Percentiles rank a stretch among this genome's conserved stretches.
Evolutionary conservation across 2,113 vertebrate species (phyloP).

Genomic region (Phyllostomus hastatus): DNA sequence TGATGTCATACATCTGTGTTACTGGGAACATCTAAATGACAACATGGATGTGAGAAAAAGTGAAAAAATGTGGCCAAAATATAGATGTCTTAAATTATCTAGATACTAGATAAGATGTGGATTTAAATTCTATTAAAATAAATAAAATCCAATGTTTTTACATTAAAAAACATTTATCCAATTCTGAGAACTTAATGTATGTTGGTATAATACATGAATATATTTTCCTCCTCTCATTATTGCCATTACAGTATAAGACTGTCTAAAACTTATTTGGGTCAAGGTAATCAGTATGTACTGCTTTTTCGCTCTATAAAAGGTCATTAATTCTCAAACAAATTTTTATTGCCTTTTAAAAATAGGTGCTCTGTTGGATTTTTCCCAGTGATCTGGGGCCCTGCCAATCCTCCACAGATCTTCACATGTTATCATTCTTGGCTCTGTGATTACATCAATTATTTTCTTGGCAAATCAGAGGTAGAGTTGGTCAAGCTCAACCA

Average conservation of each 20-base stretch:
- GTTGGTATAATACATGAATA: neutral
- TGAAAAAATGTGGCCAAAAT: neutral
- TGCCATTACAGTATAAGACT: neutral
- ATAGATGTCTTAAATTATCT: constrained; percentile 3
- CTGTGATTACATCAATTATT: constrained; percentile 69
- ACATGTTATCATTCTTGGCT: constrained; percentile 72
- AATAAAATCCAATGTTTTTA: neutral
- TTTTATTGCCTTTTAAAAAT: constrained; percentile 68
- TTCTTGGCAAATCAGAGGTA: constrained; percentile 67
- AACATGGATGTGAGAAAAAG: neutral
- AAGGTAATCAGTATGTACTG: constrained; percentile 5
- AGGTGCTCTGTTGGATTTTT: constrained; percentile 54
- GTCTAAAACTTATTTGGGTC: constrained; percentile 32
- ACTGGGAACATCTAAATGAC: neutral
- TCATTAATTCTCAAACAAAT: constrained; percentile 61
- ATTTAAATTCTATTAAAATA: neutral
- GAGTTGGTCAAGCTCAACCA: constrained; percentile 63
- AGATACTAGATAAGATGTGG: neutral
- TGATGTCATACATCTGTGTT: neutral
- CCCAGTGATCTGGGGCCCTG: constrained; percentile 51
- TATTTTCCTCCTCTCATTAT: neutral
- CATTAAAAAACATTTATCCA: neutral
- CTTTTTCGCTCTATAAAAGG: constrained; percentile 49
- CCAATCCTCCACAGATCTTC: constrained; percentile 59
- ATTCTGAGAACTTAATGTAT: neutral